Percentiles rank a stretch among this genome's conserved stretches.
phyloP scores from a whole-genome alignment of 2,113 vertebrate species.

The Sander vitreus region DNA sequence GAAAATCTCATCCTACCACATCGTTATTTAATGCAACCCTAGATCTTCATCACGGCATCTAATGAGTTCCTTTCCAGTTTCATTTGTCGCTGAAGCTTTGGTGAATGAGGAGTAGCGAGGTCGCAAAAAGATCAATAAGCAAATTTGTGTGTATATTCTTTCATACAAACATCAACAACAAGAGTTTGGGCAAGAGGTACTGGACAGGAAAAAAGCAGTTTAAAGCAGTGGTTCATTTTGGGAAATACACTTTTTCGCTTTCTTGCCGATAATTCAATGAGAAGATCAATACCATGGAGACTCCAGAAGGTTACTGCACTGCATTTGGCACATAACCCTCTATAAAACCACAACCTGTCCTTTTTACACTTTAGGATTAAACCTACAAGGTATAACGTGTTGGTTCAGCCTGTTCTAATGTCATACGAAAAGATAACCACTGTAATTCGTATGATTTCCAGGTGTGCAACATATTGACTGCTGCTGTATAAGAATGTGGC shows the following conservation, averaged over 20 bases:
- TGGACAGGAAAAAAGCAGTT: not conserved
- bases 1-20: no score
- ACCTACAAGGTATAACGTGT: no score
- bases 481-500: no score
- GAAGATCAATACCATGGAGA: not conserved
- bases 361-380: not conserved
- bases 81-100: not conserved
- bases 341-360: not conserved
- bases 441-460: no score
- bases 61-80: not conserved
- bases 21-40: not conserved
- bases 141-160: conserved; percentile 13
- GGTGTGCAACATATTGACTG: no score
- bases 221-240: not conserved
- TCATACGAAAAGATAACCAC: no score
- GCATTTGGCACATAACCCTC: not conserved
- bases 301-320: not conserved
- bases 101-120: not conserved
- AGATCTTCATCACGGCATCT: not conserved
- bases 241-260: not conserved
- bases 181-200: not conserved
- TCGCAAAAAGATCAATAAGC: conserved; percentile 17
- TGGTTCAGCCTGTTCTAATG: no score
- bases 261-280: not conserved
- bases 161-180: not conserved